Evolutionary conservation across 2,113 vertebrate genomes (phyloP).

Genomic region (Agelaius phoeniceus): DNA sequence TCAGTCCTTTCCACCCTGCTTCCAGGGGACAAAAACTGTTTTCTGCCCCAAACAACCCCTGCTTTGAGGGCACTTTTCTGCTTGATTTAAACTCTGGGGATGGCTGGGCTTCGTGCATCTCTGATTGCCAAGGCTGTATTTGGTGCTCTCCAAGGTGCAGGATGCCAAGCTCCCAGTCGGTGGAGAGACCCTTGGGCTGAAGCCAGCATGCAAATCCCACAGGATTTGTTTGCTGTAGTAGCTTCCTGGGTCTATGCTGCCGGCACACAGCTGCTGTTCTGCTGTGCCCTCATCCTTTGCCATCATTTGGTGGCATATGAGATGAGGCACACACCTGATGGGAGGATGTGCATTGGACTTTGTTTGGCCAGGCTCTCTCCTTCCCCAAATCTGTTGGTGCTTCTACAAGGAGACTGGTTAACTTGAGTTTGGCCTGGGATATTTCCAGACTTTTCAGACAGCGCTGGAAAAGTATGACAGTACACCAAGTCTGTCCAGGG

Average conservation of each 20-base stretch:
- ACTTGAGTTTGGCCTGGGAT: background rate
- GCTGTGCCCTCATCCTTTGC: background rate
- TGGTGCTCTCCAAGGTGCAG: background rate
- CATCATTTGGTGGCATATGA: fast-evolving
- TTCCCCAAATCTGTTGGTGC: background rate
- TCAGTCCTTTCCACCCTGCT: background rate
- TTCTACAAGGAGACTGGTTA: background rate
- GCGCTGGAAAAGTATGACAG: background rate
- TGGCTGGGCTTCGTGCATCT: fast-evolving
- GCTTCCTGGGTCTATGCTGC: fast-evolving
- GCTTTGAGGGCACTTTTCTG: background rate
- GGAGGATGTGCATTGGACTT: background rate
- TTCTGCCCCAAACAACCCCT: background rate
- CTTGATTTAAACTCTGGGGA: background rate
- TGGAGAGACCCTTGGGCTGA: background rate
- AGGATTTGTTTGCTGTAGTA: background rate
- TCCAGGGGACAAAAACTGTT: background rate
- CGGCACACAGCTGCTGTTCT: fast-evolving
- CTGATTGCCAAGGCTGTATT: fast-evolving
- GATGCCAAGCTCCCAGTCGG: fast-evolving
- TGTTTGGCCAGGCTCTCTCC: background rate
- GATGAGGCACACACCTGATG: fast-evolving
- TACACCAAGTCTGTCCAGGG: background rate
- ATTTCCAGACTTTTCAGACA: background rate
- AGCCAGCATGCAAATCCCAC: fast-evolving